Evolutionary conservation across 2,797 vertebrate species (phyloP), one percentile per base, ranked within the genome.

Genomic region (Pagetopsis macropterus): DNA sequence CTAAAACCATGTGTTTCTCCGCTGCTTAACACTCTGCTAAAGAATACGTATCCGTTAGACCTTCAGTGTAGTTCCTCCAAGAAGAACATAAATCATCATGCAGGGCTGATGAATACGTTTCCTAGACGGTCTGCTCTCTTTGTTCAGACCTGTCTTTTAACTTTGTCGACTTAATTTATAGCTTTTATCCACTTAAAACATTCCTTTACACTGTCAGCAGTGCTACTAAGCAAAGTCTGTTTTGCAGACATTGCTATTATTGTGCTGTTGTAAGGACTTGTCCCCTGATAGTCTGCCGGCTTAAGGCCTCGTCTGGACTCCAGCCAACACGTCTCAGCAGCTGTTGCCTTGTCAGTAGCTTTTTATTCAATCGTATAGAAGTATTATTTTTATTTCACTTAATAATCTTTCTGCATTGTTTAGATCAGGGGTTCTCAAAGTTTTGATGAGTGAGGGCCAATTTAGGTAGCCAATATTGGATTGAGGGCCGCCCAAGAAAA

Each of bases 251-350:
- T 52, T 14, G 8, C 50, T 19, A 70, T 48, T 19, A 70, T 84
- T 82, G 83, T 86, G 3, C 67, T 81, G 66, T 11, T 56, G 48
- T 73, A 69, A 63, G 65, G 76, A 73, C 67, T 70, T 59, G 59
- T 50, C 79, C 70, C 75, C 78, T 44, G 64, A 67, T 56, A 81
- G 43, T 80, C 51, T 60, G 50, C 45, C 75, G 72, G 64, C 82
- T 72, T 52, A 61, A 82, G 65, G 48, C n/a, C 9, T 81, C 17
- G 13, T 72, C 73, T 88, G 87, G 84, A 82, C 19, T 1, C 15
- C 0, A 55, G 81, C 86, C 88, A 86, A 16, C 0, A 2, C 44
- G 12, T 81, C 65, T 71, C 76, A 45, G 63, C 70, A 84, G 78
- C 78, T 84, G 78, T 51, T 62, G 54, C 64, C 74, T 59, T 33